A percentile compares a stretch with the other conserved stretches of the same genome.
phyloP scores from a whole-genome alignment of 2,888 invertebrate species.

The Alitta virens region DNA sequence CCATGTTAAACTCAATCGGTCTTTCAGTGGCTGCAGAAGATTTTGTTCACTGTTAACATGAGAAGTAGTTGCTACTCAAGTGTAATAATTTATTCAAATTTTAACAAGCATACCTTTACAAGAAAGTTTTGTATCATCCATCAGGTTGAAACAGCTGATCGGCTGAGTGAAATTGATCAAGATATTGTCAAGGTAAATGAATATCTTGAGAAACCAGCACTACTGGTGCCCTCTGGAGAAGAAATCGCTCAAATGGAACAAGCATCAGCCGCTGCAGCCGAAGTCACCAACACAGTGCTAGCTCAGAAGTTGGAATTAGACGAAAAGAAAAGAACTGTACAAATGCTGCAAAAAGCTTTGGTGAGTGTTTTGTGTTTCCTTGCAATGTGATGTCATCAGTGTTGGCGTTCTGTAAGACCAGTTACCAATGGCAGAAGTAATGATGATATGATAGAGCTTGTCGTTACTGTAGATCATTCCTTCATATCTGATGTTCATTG shows the following conservation, averaged over 20 bases:
- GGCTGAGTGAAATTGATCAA: conserved; percentile 45
- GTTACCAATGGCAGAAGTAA: too few relatives aligned
- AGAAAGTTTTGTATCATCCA: too few relatives aligned
- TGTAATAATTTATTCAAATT: too few relatives aligned
- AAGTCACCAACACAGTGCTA: conserved; percentile 51
- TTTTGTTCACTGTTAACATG: too few relatives aligned
- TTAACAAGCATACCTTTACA: too few relatives aligned
- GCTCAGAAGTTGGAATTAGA: conserved; percentile 53
- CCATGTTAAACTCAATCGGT: too few relatives aligned
- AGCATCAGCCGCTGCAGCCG: conserved; percentile 50
- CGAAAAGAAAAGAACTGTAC: conserved; percentile 51
- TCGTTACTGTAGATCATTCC: too few relatives aligned
- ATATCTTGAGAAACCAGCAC: conserved; percentile 42
- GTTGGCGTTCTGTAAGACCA: too few relatives aligned
- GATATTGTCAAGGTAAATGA: conserved; percentile 43
- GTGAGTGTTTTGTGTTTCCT: conserved; percentile 30
- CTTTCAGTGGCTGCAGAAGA: too few relatives aligned
- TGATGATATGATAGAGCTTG: too few relatives aligned
- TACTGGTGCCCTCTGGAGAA: conserved; percentile 47
- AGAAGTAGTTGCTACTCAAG: too few relatives aligned
- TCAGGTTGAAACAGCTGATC: conserved; percentile 42
- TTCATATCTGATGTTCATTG: neutral
- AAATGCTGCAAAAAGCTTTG: conserved; percentile 56
- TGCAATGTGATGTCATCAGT: neutral
- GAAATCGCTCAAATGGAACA: conserved; percentile 50